Evolutionary conservation across 2,888 invertebrate genomes (phyloP).

Genomic region (Thymelicus acteon): DNA sequence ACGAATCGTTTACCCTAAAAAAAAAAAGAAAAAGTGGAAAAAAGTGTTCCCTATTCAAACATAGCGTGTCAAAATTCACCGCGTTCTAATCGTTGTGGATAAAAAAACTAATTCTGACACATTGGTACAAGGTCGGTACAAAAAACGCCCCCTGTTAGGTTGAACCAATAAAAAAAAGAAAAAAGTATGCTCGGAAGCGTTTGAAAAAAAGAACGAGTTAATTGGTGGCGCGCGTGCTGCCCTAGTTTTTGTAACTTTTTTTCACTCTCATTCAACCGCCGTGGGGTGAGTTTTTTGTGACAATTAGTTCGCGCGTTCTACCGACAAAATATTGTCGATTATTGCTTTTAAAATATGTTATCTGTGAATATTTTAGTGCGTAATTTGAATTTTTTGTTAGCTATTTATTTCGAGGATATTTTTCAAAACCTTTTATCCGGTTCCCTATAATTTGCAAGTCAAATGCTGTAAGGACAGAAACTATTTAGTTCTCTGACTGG

Average conservation of each 20-base stretch:
- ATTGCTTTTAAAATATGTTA: constrained; percentile 61
- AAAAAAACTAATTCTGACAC: constrained; percentile 69
- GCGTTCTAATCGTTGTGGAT: constrained; percentile 59
- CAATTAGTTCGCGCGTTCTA: constrained; percentile 60
- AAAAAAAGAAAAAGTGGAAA: constrained; percentile 48
- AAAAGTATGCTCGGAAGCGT: constrained; percentile 62
- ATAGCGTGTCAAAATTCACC: constrained; percentile 71
- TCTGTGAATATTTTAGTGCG: constrained; percentile 55
- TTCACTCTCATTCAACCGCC: constrained; percentile 50
- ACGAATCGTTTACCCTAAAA: constrained; percentile 53
- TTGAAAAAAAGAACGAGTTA: constrained; percentile 71
- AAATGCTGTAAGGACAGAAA: no score
- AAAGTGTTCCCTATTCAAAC: constrained; percentile 62
- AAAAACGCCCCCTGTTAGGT: constrained; percentile 73
- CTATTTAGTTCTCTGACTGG: no score
- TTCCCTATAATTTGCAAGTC: no score
- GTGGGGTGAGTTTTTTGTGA: constrained; percentile 77
- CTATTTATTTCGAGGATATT: background rate
- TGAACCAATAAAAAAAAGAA: constrained; percentile 73
- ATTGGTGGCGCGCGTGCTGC: constrained; percentile 78
- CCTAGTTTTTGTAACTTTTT: constrained; percentile 62
- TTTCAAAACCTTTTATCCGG: background rate
- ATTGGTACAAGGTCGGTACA: constrained; percentile 55
- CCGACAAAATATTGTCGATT: constrained; percentile 73
- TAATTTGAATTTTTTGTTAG: constrained; percentile 40